Evolutionary conservation across 2,113 vertebrate species (phyloP).

Genomic region (Sorex araneus): DNA sequence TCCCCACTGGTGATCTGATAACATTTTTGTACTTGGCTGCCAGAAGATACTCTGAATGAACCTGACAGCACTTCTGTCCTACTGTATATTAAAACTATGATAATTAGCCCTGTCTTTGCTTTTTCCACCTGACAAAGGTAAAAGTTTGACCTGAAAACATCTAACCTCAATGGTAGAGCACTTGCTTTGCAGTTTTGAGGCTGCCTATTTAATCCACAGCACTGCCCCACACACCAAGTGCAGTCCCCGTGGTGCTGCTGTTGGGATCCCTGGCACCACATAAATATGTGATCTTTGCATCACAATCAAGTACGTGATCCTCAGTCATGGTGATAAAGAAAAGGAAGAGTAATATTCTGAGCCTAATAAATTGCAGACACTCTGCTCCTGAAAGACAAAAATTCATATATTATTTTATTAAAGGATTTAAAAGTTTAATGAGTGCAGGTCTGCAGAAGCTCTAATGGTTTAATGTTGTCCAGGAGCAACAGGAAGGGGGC

Average conservation of each 20-base stretch:
- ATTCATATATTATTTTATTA: constrained; percentile 29
- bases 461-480: neutral
- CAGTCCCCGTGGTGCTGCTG: no score
- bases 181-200: no score
- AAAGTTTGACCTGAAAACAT: constrained; percentile 30
- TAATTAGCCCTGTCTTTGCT: neutral
- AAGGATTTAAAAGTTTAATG: neutral
- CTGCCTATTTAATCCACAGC: no score
- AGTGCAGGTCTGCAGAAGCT: neutral
- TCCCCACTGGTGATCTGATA: neutral
- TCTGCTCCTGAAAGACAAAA: neutral
- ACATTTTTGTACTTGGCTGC: neutral
- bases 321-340: no score
- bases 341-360: neutral
- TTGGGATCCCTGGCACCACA: no score
- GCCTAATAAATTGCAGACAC: neutral
- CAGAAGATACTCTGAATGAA: neutral
- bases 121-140: neutral
- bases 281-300: no score
- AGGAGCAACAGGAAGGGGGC: neutral
- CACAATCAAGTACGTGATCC: no score
- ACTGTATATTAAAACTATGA: neutral
- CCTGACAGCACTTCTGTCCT: neutral
- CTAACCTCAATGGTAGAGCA: no score
- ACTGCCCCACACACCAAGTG: no score